These are phyloP conservation scores for Ptyas mucosa DNA, from an alignment of 2,113 vertebrate species.

Conservation along the genomic window DNA sequence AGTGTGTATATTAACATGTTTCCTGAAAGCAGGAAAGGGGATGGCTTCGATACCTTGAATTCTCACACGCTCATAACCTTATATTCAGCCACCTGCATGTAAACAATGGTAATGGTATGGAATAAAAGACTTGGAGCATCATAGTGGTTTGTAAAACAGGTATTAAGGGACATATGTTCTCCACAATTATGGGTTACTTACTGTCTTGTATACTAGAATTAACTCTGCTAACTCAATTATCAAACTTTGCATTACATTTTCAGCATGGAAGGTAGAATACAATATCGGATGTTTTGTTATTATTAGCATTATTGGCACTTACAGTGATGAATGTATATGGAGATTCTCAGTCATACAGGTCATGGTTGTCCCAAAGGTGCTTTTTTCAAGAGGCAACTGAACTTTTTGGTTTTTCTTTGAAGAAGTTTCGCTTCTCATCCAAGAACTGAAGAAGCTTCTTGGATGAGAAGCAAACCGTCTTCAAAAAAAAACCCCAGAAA, in stretches of 20 bases:
- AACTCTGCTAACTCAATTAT: neutral
- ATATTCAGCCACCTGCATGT: neutral
- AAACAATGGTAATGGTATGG: neutral
- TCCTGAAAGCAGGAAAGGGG: neutral
- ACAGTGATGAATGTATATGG: neutral
- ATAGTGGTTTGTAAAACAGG: neutral
- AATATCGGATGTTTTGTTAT: neutral
- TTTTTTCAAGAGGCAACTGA: too few relatives aligned
- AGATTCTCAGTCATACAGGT: too few relatives aligned
- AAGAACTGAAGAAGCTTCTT: too few relatives aligned
- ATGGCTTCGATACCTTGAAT: neutral
- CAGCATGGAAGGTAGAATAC: neutral
- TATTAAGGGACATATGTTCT: neutral
- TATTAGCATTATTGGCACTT: neutral
- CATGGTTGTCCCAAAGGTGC: too few relatives aligned
- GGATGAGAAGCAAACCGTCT: too few relatives aligned
- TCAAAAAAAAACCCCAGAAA: too few relatives aligned
- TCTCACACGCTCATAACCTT: neutral
- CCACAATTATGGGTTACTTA: neutral
- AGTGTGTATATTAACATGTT: neutral
- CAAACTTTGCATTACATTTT: neutral
- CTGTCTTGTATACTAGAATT: neutral
- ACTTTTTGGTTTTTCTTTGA: too few relatives aligned
- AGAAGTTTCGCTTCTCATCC: too few relatives aligned
- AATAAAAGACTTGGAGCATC: neutral